Conservation (phyloP, 1,140 invertebrate genomes). For the Leptonema lineaticorne region DNA sequence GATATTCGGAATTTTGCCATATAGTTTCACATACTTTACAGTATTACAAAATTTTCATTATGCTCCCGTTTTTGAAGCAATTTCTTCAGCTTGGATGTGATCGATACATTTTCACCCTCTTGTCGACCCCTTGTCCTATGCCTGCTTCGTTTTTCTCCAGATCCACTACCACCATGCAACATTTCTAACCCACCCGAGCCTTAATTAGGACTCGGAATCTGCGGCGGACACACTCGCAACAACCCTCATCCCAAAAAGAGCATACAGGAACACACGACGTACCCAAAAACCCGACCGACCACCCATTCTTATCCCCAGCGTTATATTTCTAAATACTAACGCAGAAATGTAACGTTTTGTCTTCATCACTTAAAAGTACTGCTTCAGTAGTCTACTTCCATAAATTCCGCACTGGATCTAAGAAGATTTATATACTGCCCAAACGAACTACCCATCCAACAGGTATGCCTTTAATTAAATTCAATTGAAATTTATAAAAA, state of each 20-base stretch:
- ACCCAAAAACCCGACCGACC: neutral
- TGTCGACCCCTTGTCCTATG: no score
- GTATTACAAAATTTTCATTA: no score
- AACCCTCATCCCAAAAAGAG: slow-evolving; percentile 29
- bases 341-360: slow-evolving; percentile 1
- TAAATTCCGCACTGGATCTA: neutral
- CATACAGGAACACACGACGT: neutral
- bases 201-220: slow-evolving; percentile 60
- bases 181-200: slow-evolving; percentile 45
- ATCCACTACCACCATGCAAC: slow-evolving; percentile 42
- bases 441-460: neutral
- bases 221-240: slow-evolving; percentile 55
- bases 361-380: slow-evolving; percentile 2
- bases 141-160: slow-evolving; percentile 13
- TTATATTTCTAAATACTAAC: neutral
- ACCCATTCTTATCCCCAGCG: neutral
- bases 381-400: neutral
- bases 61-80: no score
- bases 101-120: no score
- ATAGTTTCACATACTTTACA: no score
- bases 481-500: no score
- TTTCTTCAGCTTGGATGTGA: no score
- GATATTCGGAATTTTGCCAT: no score
- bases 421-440: neutral
- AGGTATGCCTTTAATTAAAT: neutral